Evolutionary conservation across 2,888 invertebrate species (phyloP).

Genomic region (Aphidoletes aphidimyza): DNA sequence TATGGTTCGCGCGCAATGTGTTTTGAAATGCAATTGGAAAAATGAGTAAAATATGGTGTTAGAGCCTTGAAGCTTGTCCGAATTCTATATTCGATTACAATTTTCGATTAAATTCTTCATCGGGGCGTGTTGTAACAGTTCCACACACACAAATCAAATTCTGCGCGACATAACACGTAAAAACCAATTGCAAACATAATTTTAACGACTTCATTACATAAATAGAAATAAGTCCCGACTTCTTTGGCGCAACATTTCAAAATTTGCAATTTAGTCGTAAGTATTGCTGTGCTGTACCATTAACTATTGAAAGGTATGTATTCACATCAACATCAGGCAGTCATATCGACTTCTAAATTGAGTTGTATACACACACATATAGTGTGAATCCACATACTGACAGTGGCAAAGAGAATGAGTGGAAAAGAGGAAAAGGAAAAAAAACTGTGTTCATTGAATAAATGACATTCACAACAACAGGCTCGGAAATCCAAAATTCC

Average conservation of each 20-base stretch:
- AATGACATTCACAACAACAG: constrained; percentile 28
- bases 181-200: constrained; percentile 19
- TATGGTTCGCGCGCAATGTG: background rate
- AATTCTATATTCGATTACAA: too few relatives aligned
- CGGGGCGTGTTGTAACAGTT: too few relatives aligned
- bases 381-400: background rate
- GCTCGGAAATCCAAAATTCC: background rate
- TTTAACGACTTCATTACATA: constrained; percentile 36
- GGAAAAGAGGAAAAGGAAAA: background rate
- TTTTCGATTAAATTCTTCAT: too few relatives aligned
- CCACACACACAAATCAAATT: background rate
- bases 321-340: constrained; percentile 20
- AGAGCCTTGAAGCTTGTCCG: too few relatives aligned
- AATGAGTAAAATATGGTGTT: background rate
- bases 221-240: constrained; percentile 4
- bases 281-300: background rate
- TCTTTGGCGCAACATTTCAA: background rate
- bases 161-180: background rate
- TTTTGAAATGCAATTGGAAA: background rate
- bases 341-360: background rate
- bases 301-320: background rate
- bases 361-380: constrained; percentile 13
- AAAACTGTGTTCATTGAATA: constrained; percentile 1
- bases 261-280: background rate
- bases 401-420: background rate